Evolutionary conservation across 2,888 invertebrate genomes (phyloP).

Genomic region (Conops quadrifasciatus): DNA sequence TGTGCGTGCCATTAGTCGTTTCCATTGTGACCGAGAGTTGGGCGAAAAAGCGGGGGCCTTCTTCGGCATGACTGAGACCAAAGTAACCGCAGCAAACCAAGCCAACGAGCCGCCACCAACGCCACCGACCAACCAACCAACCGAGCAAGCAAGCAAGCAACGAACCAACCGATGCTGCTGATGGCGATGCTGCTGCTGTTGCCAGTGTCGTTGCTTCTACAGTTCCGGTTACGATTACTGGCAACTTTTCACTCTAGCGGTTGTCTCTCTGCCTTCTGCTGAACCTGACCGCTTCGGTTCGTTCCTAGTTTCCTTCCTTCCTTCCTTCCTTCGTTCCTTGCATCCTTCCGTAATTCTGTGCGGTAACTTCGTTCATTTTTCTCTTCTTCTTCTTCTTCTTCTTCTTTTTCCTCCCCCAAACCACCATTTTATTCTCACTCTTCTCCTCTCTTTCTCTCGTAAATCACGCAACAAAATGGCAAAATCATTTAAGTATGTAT

Average conservation of each 20-base stretch:
- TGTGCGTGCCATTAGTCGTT: conserved; percentile 9
- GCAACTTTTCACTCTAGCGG: no score
- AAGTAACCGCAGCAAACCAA: conserved; percentile 35
- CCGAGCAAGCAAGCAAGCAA: not conserved
- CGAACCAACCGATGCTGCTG: conserved; percentile 9
- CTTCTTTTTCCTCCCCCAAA: no score
- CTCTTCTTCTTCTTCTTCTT: no score
- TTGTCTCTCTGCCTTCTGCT: no score
- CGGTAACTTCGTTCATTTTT: not conserved
- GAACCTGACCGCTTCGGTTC: not conserved
- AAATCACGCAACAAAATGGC: conserved; percentile 32
- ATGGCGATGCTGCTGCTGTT: not conserved
- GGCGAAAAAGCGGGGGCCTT: conserved; percentile 33
- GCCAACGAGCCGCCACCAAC: conserved; percentile 18
- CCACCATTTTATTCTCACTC: no score
- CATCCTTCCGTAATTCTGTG: not conserved
- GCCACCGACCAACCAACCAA: not conserved
- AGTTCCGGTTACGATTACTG: no score
- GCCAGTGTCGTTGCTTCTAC: no score
- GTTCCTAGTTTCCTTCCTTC: not conserved
- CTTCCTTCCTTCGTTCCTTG: not conserved
- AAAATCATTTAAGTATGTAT: conserved; percentile 27
- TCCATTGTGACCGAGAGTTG: conserved; percentile 21
- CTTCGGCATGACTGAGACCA: conserved; percentile 24
- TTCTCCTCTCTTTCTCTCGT: no score